Conservation (phyloP, 1,140 invertebrate genomes). For the Maniola jurtina region DNA sequence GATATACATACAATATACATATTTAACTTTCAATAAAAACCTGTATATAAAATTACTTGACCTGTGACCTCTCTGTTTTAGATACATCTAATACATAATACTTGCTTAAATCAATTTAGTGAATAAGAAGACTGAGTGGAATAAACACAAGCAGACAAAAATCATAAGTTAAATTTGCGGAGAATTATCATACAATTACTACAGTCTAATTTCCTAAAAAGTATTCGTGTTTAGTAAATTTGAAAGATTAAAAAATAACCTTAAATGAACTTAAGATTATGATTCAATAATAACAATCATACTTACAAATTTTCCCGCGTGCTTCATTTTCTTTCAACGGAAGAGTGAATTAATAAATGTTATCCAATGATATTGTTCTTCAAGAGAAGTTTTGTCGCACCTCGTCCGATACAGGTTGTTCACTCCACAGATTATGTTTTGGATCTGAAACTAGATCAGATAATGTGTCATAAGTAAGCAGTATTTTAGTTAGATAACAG, state of each 20-base stretch:
- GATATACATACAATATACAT: background rate
- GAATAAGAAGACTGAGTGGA: conserved; percentile 3
- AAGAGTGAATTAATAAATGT: conserved; percentile 16
- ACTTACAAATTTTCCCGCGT: conserved; percentile 54
- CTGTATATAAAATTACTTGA: conserved; percentile 20
- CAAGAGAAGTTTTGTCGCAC: conserved; percentile 36
- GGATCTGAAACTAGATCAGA: conserved; percentile 68
- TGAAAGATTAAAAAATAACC: too few species aligned
- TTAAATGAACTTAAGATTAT: too few species aligned
- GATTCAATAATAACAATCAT: conserved; percentile 15
- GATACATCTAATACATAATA: background rate
- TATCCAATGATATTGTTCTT: conserved; percentile 27
- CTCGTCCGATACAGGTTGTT: conserved; percentile 45
- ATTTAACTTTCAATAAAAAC: conserved; percentile 13
- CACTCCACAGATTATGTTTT: conserved; percentile 56
- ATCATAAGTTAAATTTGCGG: background rate
- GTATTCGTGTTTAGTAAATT: background rate
- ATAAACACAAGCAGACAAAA: conserved; percentile 5
- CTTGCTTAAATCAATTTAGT: conserved; percentile 7
- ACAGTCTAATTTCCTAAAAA: background rate
- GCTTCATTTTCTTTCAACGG: conserved; percentile 44
- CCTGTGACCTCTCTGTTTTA: conserved; percentile 16
- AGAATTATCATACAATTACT: background rate
- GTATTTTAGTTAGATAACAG: conserved; percentile 52
- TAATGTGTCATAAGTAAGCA: conserved; percentile 57